Evolutionary conservation across 2,888 invertebrate species (phyloP).

Genomic region (Epirrita christyi): DNA sequence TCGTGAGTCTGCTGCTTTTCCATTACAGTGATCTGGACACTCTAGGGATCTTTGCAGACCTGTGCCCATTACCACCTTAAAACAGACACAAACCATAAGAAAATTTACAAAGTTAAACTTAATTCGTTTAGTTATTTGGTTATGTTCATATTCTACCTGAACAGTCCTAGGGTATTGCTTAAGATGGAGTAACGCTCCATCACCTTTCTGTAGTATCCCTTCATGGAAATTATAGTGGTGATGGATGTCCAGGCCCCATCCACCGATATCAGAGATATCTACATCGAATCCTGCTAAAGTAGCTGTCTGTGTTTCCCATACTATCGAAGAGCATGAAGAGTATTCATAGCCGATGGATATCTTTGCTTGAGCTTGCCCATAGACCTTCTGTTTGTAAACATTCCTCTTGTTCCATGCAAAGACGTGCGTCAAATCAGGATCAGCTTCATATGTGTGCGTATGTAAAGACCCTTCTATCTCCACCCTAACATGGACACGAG

Average conservation of each 20-base stretch:
- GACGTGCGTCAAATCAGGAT: conserved; percentile 96
- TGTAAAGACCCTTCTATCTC: conserved; percentile 97
- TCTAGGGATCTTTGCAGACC: conserved; percentile 93
- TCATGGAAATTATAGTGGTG: conserved; percentile 99
- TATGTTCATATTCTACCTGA: conserved; percentile 70
- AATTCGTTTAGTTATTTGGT: not conserved
- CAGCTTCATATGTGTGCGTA: conserved; percentile 97
- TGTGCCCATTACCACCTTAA: conserved; percentile 95
- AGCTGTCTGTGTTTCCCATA: conserved; percentile 98
- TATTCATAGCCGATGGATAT: conserved; percentile 98
- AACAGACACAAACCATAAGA: conserved; percentile 53
- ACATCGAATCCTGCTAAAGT: conserved; percentile 98
- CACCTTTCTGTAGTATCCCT: conserved; percentile 98
- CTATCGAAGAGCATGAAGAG: conserved; percentile 92
- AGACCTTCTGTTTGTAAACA: conserved; percentile 98
- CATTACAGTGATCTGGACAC: conserved; percentile 94
- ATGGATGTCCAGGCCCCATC: conserved; percentile 99
- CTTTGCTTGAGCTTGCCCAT: conserved; percentile 94
- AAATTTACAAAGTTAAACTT: not conserved
- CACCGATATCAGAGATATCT: conserved; percentile 98
- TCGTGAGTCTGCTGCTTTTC: conserved; percentile 93
- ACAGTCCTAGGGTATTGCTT: conserved; percentile 96
- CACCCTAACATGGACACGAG: conserved; percentile 95
- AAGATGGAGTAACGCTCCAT: conserved; percentile 97
- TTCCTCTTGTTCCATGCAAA: conserved; percentile 99